phyloP scores from a whole-genome alignment of 1,140 invertebrate species.

The Euschistus heros region DNA sequence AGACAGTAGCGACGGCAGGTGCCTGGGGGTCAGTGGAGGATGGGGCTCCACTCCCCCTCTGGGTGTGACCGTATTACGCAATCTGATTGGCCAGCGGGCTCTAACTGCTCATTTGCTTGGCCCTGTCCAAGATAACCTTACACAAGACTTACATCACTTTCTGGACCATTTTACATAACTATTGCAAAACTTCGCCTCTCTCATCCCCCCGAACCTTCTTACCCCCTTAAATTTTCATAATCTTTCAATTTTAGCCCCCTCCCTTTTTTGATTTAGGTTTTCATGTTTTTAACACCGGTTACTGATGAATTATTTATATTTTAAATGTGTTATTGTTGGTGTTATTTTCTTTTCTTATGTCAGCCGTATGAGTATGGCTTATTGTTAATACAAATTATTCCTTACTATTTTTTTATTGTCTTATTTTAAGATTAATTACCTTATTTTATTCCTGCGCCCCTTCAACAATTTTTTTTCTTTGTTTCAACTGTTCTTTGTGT shows the following conservation, averaged over 20 bases:
- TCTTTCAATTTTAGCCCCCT: background rate
- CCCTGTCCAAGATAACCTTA: conserved; percentile 13
- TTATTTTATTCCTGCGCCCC: too few relatives aligned
- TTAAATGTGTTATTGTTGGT: too few relatives aligned
- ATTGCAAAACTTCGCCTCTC: conserved; percentile 12
- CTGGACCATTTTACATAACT: conserved; percentile 15
- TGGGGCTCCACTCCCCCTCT: background rate
- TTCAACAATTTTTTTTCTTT: too few relatives aligned
- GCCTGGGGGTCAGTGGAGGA: too few relatives aligned
- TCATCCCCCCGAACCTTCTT: conserved; percentile 1
- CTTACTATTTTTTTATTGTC: too few relatives aligned
- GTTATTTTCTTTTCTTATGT: too few relatives aligned
- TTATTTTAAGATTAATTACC: too few relatives aligned
- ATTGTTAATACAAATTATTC: too few relatives aligned
- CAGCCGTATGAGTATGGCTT: too few relatives aligned
- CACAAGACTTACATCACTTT: conserved; percentile 10
- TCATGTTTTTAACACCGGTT: background rate
- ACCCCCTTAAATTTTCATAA: background rate
- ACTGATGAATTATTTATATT: too few relatives aligned
- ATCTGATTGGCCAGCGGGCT: conserved; percentile 2
- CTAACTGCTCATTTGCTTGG: conserved; percentile 11
- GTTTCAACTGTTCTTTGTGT: too few relatives aligned
- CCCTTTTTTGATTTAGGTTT: background rate
- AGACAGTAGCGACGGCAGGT: too few relatives aligned
- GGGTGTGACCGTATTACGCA: background rate